A percentile compares a stretch with the other conserved stretches of the same genome.
Conservation (phyloP, 1,140 invertebrate species). For the Popillia japonica region DNA sequence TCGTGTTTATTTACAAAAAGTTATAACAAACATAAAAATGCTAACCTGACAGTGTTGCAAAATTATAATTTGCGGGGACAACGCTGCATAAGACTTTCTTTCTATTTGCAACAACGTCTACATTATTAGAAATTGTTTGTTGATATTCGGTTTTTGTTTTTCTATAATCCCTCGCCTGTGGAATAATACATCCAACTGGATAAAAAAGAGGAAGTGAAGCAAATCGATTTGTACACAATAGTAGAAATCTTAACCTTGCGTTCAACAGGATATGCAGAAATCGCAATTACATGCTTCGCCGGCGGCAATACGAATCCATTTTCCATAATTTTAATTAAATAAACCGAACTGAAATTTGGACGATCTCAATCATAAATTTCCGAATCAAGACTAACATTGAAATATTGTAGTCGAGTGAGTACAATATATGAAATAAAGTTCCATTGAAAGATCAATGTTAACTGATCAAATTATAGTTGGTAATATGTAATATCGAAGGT, state of each 20-base stretch:
- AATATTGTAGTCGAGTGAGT: background rate
- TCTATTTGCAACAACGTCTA: background rate
- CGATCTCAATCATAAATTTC: background rate
- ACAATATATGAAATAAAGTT: background rate
- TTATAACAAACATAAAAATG: too few relatives aligned
- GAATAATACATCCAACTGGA: background rate
- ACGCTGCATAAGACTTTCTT: background rate
- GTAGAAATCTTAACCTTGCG: conserved; percentile 8
- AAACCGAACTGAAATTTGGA: background rate
- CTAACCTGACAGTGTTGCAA: too few relatives aligned
- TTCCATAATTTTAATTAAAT: background rate
- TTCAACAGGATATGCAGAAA: conserved; percentile 10
- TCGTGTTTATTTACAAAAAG: too few relatives aligned
- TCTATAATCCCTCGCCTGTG: background rate
- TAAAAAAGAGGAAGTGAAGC: background rate
- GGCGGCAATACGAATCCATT: background rate
- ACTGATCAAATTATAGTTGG: background rate
- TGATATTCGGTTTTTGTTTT: background rate
- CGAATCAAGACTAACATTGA: background rate
- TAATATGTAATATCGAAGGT: background rate
- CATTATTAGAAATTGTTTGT: background rate
- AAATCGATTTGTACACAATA: conserved; percentile 15
- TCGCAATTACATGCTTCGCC: background rate
- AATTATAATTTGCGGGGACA: background rate
- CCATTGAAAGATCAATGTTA: background rate